These are phyloP conservation scores for Heteromurus nitidus DNA, from an alignment of 2,888 invertebrate species.

Conservation along the genomic window DNA sequence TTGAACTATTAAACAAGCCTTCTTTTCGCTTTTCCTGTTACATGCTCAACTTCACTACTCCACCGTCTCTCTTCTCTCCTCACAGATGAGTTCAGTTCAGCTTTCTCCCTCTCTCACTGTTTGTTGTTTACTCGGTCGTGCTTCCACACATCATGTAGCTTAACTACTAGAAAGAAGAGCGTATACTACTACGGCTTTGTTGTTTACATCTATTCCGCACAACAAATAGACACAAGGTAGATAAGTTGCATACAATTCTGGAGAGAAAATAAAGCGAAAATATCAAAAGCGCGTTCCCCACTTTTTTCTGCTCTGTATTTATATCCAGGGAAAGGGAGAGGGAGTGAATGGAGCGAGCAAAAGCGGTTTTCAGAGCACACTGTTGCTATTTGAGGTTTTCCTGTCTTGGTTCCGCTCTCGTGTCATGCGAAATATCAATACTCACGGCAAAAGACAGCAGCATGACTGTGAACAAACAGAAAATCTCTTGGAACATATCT, in stretches of 20 bases:
- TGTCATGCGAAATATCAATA: not conserved
- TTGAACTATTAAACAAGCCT: constrained; percentile 26
- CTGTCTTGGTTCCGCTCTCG: not conserved
- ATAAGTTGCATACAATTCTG: not conserved
- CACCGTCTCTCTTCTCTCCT: too few relatives aligned
- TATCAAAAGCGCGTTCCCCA: not conserved
- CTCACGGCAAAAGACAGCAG: too few relatives aligned
- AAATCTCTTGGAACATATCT: too few relatives aligned
- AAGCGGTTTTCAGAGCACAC: constrained; percentile 2
- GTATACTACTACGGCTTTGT: not conserved
- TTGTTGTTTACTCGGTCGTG: constrained; percentile 9
- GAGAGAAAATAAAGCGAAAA: not conserved
- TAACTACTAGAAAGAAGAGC: too few relatives aligned
- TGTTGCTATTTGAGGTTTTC: constrained; percentile 21
- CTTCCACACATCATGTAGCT: not conserved
- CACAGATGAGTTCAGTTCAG: too few relatives aligned
- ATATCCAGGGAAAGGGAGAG: not conserved
- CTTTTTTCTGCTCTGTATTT: not conserved
- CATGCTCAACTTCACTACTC: too few relatives aligned
- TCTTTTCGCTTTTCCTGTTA: not conserved
- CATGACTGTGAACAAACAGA: too few relatives aligned
- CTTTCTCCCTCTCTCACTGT: not conserved
- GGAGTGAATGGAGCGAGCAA: not conserved
- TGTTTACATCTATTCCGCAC: constrained; percentile 12
- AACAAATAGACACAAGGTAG: not conserved